Evolutionary conservation across 2,113 vertebrate genomes (phyloP), one percentile per base, ranked within the genome.

Genomic region (Euleptes europaea): DNA sequence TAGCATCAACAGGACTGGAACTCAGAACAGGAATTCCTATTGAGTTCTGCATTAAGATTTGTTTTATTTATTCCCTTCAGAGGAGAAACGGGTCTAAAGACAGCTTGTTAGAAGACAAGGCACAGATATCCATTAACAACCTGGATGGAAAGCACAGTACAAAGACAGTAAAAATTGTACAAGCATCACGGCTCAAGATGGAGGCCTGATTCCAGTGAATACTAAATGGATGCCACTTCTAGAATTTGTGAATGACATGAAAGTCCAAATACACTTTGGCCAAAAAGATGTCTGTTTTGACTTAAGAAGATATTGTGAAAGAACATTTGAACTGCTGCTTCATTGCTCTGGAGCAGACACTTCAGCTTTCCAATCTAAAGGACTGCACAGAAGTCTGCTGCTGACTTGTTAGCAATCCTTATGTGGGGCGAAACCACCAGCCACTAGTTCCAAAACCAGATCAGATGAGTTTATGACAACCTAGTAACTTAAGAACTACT

Each of bases 31-130:
- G 7, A 54, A 74, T 47, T 83, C 14, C 17, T 57, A 6, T 47
- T 88, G 84, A 88, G 84, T 80, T 90, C 31, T 86, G 12, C 21
- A 84, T 0, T 66, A 28, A 12, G 1, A 84, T 81, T 83, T 82
- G 5, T 78, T 76, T 80, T 44, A 82, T 88, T 86, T 92, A 42
- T 92, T 93, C 17, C 82, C 35, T 92, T 89, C 89, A 98, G 97
- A 97, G 92, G 88, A 96, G 93, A 90, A 96, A 95, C 0, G 97
- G 96, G 40, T 97, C 97, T 90, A 97, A 97, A 95, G 97, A 97
- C 86, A 96, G 96, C 86, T 87, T 97, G 67, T 95, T 95, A 65
- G 97, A 97, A 93, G 96, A 96, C 88, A 93, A 91, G 84, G 67
- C 92, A 93, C 94, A 85, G 26, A 21, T 87, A 17, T 88, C 95